Evolutionary conservation across 2,113 vertebrate genomes (phyloP).

Genomic region (Cyanistes caeruleus): DNA sequence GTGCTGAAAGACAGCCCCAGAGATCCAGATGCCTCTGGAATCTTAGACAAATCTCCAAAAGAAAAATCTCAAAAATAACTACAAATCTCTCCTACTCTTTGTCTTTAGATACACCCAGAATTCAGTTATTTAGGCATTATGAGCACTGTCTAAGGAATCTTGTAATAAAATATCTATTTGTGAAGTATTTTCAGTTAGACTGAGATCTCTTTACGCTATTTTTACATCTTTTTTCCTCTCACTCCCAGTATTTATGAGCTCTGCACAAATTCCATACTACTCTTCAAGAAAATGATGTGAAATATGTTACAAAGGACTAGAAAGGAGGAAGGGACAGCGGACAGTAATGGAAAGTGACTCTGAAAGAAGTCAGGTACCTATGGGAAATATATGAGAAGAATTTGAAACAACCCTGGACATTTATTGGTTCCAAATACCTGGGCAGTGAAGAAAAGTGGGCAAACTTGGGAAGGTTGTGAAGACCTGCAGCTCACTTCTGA

Average conservation of each 20-base stretch:
- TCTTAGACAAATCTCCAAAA: background rate
- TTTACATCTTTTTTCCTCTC: background rate
- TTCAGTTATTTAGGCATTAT: background rate
- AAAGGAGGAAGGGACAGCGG: background rate
- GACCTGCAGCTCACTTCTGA: background rate
- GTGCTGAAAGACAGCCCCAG: background rate
- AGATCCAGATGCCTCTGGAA: background rate
- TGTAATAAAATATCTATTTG: background rate
- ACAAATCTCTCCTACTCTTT: background rate
- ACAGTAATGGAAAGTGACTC: background rate
- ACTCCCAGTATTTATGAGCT: background rate
- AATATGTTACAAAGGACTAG: background rate
- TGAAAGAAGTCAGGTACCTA: background rate
- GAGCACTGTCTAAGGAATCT: background rate
- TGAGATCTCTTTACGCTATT: background rate
- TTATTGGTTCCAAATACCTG: background rate
- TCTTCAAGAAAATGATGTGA: background rate
- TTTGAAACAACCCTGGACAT: background rate
- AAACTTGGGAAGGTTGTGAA: fast-evolving
- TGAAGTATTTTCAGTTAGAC: background rate
- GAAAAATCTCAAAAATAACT: background rate
- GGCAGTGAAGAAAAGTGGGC: background rate
- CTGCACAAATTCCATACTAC: background rate
- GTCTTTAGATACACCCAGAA: background rate
- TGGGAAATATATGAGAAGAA: background rate